Base-by-base conservation (phyloP, 53 echinoderm and acorn worm species). In the Crossaster papposus region DNA sequence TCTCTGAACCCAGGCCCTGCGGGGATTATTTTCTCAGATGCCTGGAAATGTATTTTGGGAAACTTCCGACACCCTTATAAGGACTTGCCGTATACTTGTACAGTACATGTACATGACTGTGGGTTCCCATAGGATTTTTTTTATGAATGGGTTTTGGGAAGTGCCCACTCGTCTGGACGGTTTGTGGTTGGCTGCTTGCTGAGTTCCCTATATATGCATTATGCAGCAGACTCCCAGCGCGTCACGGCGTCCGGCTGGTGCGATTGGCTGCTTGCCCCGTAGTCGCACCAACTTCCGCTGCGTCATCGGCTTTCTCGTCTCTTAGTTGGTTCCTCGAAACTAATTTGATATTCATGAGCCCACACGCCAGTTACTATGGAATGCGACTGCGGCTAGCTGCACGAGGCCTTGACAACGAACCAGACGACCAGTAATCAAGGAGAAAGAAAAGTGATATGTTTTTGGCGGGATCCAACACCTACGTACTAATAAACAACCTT, bases 271-370 rank as follows among this genome's bases (percentile, higher is more conserved):
- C 37, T 54, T 3, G 76, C 0, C 24, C 14, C 22, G 3, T 58
- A 3, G 87, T 76, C 87, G 63, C 2, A 14, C 58, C 33, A 54
- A 75, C 76, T 87, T 87, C 87, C 87, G 87, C n/a, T 58, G 64
- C 63, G 87, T 87, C 87, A 87, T 87, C 44, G 0, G 52, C 87
- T 34, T 18, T 74, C 87, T 72, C 30, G 75, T 14, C 26, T 55
- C 76, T 30, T 63, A 14, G 76, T 87, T 87, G 87, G 87, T 87
- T 87, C 87, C 76, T 62, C 55, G 87, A 87, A 87, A 77, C 28
- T 72, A 34, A 75, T 87, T 87, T 36, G 36, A 87, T 87, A 87
- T 87, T 75, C 87, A 87, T 87, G 32, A 87, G 54, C 77, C 26
- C 58, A 62, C 37, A 58, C 86, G 87, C 77, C 87, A 87, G 71